Base-by-base conservation (phyloP, 2,113 vertebrate species). In the Stomatorhinus ivindoensis region DNA sequence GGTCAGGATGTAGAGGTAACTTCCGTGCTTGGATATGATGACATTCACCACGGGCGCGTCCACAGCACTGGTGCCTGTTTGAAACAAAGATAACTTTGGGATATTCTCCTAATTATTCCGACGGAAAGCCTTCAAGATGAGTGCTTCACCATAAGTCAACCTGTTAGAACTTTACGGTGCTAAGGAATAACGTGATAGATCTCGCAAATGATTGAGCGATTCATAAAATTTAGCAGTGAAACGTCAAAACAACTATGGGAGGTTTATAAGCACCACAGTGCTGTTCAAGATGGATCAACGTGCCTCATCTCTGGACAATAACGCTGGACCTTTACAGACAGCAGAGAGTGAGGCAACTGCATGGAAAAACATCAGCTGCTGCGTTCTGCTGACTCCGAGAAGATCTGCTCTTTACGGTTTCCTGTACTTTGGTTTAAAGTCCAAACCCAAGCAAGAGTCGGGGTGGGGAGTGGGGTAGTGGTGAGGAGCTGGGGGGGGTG, bases 1-100 rank as follows among this genome's bases (percentile, higher is more conserved):
- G 1, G 97, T 97, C 96, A 99, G 94, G 94, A 99, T 93, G 89
- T 98, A 99, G 42, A 98, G 97, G 89, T 98, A 97, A 48, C 96
- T 83, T 2, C 95, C 94, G 89, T 95, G 92, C 93, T 99, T 98
- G 0, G 97, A 97, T 44, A 99, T 95, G 92, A 98, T 98, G 92
- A 98, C 97, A 0, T 97, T 99, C 87, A 99, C 96, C 5, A 99
- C 96, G 0, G 96, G 95, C 69, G 93, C 94, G 27, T 96, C 95
- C 24, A 94, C 92, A 80, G 94, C 89, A 0, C 93, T 96, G 0
- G 95, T 94, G 90, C 96, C 98, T 99, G 86, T 15, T 46, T 80
- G 0, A 87, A 7, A 35, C 86, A 85, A 61, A 84, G 39, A 84
- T 2, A 8, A 86, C 48, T 86, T 11, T 47, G 19, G 44, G 19